phyloP scores from a whole-genome alignment of 2,888 invertebrate genomes.

The Drosophila infuscata region DNA sequence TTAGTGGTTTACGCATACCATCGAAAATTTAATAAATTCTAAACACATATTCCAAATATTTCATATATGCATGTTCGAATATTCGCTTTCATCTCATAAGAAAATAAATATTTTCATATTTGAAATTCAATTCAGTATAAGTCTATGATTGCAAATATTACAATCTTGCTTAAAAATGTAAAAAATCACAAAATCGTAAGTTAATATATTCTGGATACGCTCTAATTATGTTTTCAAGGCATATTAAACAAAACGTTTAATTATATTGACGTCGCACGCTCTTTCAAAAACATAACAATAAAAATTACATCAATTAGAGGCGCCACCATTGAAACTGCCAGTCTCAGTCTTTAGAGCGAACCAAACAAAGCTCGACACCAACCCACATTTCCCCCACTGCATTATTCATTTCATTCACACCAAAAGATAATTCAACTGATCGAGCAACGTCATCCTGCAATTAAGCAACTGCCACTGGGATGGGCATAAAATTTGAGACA shows the following conservation, averaged over 20 bases:
- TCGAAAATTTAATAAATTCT: background rate
- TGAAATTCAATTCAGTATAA: background rate
- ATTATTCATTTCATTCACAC: constrained; percentile 32
- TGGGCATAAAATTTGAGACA: background rate
- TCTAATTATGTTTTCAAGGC: background rate
- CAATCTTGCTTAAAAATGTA: background rate
- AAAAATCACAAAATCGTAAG: background rate
- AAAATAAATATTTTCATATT: background rate
- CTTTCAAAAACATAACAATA: constrained; percentile 12
- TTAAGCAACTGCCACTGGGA: constrained; percentile 44
- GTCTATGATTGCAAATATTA: background rate
- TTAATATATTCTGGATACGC: background rate
- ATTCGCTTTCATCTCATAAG: background rate
- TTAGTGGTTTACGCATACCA: background rate
- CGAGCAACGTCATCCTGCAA: constrained; percentile 58
- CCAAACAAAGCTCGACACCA: constrained; percentile 7
- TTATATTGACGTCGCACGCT: constrained; percentile 24
- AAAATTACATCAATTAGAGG: constrained; percentile 42
- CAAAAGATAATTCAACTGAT: constrained; percentile 28
- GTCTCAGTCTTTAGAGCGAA: constrained; percentile 4
- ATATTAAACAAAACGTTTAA: constrained; percentile 22
- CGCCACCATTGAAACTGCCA: constrained; percentile 42
- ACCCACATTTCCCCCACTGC: constrained; percentile 20
- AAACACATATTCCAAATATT: background rate
- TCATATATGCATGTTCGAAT: background rate